Evolutionary conservation across 1,140 invertebrate genomes (phyloP).

Genomic region (Scaptomyza pallida): DNA sequence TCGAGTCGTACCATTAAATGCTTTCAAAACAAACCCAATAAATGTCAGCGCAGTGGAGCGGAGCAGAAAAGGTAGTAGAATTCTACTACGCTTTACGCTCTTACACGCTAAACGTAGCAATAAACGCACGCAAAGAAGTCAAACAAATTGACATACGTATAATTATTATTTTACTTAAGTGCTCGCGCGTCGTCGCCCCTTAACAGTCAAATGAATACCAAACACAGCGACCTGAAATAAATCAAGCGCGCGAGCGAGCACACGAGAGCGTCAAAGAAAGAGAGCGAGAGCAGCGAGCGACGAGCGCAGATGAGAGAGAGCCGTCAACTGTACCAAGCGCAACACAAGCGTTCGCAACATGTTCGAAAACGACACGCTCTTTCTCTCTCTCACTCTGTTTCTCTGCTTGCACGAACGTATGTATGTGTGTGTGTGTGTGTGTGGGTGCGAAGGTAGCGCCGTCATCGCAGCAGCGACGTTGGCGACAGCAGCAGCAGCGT

Average conservation of each 20-base stretch:
- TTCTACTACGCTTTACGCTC: slow-evolving; percentile 51
- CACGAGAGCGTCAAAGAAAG: slow-evolving; percentile 16
- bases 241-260: slow-evolving; percentile 57
- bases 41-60: slow-evolving; percentile 70
- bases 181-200: slow-evolving; percentile 80
- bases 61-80: slow-evolving; percentile 46
- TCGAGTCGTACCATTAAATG: slow-evolving; percentile 34
- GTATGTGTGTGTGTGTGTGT: slow-evolving; percentile 38
- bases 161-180: slow-evolving; percentile 84
- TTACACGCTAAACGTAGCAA: slow-evolving; percentile 42
- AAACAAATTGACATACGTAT: slow-evolving; percentile 84
- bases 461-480: slow-evolving; percentile 30
- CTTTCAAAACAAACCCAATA: slow-evolving; percentile 80
- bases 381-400: slow-evolving; percentile 2
- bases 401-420: background rate
- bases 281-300: slow-evolving; percentile 23
- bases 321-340: slow-evolving; percentile 61
- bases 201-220: slow-evolving; percentile 78
- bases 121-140: slow-evolving; percentile 70
- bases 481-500: slow-evolving; percentile 27
- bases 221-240: slow-evolving; percentile 78
- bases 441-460: slow-evolving; percentile 64
- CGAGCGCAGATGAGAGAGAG: slow-evolving; percentile 52
- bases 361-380: slow-evolving; percentile 18
- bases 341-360: slow-evolving; percentile 24